phyloP scores from a whole-genome alignment of 2,888 invertebrate genomes.

The Hemicrepidius hirtus region DNA sequence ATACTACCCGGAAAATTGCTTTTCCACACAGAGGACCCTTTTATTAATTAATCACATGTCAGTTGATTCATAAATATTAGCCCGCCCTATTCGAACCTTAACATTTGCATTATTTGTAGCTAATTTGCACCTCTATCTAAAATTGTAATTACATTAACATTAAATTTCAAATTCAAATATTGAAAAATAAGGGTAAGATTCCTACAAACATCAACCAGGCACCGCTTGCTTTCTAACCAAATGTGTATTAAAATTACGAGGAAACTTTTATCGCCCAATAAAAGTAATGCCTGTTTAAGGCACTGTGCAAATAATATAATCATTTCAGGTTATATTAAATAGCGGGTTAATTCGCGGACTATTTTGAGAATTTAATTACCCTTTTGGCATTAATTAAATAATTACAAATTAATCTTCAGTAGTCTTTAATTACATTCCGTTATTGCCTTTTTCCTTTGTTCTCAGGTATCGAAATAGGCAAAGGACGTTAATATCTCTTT shows the following conservation, averaged over 20 bases:
- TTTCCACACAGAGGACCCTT: constrained; percentile 23
- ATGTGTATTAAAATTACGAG: constrained; percentile 16
- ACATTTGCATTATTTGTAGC: constrained; percentile 18
- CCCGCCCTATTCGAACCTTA: constrained; percentile 8
- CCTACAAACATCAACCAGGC: background rate
- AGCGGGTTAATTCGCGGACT: constrained; percentile 3
- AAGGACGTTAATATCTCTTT: constrained; percentile 28
- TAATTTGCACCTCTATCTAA: constrained; percentile 16
- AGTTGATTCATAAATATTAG: constrained; percentile 36
- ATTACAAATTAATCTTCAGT: constrained; percentile 34
- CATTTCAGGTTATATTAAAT: constrained; percentile 19
- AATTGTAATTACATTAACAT: constrained; percentile 1
- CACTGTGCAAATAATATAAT: constrained; percentile 22
- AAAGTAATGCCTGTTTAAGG: constrained; percentile 18
- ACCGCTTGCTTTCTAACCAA: constrained; percentile 5
- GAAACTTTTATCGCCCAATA: constrained; percentile 7
- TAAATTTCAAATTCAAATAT: background rate
- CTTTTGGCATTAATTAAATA: constrained; percentile 20
- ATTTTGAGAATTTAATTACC: constrained; percentile 27
- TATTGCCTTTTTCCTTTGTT: constrained; percentile 34
- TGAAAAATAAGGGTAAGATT: background rate
- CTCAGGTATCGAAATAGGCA: constrained; percentile 25
- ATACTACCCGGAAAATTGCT: constrained; percentile 30
- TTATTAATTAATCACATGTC: constrained; percentile 35
- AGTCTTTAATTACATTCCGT: constrained; percentile 30